These are phyloP conservation scores for Acanthis flammea DNA, from an alignment of 2,797 vertebrate genomes.

Conservation along the genomic window DNA sequence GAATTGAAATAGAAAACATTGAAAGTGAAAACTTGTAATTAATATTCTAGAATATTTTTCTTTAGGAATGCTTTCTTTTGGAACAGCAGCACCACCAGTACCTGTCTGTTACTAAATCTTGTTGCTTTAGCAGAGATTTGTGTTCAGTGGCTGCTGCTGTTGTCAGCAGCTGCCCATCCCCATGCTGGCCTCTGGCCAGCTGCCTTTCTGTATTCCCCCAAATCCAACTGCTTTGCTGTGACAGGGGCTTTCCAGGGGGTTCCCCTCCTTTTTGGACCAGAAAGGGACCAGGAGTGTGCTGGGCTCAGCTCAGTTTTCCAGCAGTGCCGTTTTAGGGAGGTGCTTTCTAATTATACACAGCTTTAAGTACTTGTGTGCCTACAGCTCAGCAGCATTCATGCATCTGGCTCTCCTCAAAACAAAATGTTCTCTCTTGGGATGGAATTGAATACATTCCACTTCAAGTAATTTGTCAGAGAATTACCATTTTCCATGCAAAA, in stretches of 20 bases:
- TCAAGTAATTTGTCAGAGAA: slow-evolving; percentile 4
- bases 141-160: background rate
- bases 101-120: background rate
- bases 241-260: background rate
- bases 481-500: background rate
- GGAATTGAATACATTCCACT: background rate
- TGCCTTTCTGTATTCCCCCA: background rate
- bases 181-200: background rate
- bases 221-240: background rate
- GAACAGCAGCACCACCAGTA: background rate
- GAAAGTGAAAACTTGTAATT: background rate
- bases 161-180: background rate
- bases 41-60: background rate
- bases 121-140: background rate
- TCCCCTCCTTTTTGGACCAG: background rate
- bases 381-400: background rate
- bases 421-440: background rate
- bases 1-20: background rate
- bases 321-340: background rate
- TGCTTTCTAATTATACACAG: background rate
- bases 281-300: background rate
- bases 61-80: background rate
- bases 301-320: background rate
- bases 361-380: background rate
- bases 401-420: background rate